A percentile compares a stretch with the other conserved stretches of the same genome.
These are phyloP conservation scores for Caenorhabditis remanei DNA, from an alignment of 1,140 invertebrate genomes.

Conservation along the genomic window DNA sequence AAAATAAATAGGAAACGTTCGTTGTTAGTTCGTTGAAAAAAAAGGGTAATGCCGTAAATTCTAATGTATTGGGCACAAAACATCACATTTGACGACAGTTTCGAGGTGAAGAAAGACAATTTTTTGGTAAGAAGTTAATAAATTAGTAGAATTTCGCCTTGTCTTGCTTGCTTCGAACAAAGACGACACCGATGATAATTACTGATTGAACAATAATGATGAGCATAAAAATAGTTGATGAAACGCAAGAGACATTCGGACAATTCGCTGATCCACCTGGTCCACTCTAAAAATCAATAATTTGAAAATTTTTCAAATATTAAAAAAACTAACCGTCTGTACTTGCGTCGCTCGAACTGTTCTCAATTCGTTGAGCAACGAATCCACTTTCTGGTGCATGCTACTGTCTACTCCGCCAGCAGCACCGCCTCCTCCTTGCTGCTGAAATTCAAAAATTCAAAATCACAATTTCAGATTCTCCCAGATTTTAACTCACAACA, in stretches of 20 bases:
- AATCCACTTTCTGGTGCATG: conserved; percentile 64
- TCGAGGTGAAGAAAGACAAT: conserved; percentile 16
- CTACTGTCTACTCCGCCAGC: conserved; percentile 54
- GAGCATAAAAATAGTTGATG: conserved; percentile 73
- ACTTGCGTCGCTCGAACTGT: conserved; percentile 55
- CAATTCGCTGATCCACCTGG: conserved; percentile 51
- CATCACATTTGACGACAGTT: conserved; percentile 9
- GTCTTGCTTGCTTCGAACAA: conserved; percentile 75
- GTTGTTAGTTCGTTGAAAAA: not conserved
- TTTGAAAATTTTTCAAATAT: not conserved
- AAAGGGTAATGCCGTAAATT: not conserved
- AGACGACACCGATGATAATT: conserved; percentile 73
- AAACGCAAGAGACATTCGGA: conserved; percentile 66
- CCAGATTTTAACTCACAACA: not conserved
- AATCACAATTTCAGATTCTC: not conserved
- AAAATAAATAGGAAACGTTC: conserved; percentile 26
- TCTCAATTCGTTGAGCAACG: conserved; percentile 57
- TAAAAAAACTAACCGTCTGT: conserved; percentile 47
- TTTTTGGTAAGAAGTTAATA: not conserved
- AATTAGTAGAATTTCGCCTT: conserved; percentile 77
- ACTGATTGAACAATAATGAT: conserved; percentile 70
- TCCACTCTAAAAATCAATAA: conserved; percentile 37
- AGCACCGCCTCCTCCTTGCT: conserved; percentile 43
- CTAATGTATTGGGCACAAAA: not conserved
- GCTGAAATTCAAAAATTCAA: not conserved